Evolutionary conservation across 1,140 invertebrate species (phyloP), one percentile per base, ranked within the genome.

Genomic region (Berghia stephanieae): DNA sequence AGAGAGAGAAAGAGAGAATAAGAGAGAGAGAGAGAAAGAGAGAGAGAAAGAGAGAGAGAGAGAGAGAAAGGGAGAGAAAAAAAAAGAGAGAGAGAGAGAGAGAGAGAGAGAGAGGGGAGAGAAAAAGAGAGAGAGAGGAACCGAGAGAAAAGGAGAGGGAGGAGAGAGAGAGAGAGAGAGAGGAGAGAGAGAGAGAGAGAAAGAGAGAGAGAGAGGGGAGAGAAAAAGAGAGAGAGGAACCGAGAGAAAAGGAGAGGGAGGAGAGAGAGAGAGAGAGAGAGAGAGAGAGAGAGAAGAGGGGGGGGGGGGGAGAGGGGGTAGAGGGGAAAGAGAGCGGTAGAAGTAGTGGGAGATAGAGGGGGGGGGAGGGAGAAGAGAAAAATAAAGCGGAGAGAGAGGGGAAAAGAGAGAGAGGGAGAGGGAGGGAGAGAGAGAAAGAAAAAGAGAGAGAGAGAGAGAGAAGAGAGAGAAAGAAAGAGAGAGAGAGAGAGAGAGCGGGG

Each of bases 1-100:
- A 63, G 27, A 31, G 57, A 63, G 10, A 63, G 57, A 63, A 31
- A 63, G 57, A 31, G 57, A 31, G 57, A 63, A 31, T 24, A 31
- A 63, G 57, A 63, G 57, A 63, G 57, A 63, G 57, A 63, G 57
- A 63, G 57, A 10, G 57, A 63, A 31, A 63, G 27, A 63, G 57
- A 63, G 57, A 63, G 27, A 63, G 57, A 63, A 31, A 63, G 57
- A 63, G 57, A 63, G 57, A 63, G 57, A 63, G 27, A 31, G 27
- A 31, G 10, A 31, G 27, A 31, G 27, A 63, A 31, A 63, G 10
- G 27, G 10, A 31, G 10, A 63, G 27, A 31, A 63, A 31, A 31
- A 63, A 31, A 31, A 31, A 63, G 27, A 63, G 27, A 8, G 27
- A 63, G 57, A 63, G 27, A 31, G 10, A 63, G 27, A 63, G 34